phyloP scores from a whole-genome alignment of 2,888 invertebrate genomes.

The Chesias legatella region DNA sequence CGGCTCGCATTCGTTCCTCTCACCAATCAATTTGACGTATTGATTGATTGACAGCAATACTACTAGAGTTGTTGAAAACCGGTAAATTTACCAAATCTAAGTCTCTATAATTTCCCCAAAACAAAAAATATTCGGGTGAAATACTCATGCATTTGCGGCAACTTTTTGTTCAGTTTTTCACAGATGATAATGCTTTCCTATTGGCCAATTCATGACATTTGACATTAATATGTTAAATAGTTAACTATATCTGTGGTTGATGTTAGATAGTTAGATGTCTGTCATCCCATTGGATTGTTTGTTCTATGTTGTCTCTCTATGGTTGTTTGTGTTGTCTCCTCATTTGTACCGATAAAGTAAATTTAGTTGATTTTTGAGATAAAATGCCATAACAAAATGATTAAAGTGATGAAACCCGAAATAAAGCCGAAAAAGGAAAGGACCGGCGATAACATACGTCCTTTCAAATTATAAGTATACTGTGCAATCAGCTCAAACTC shows the following conservation, averaged over 20 bases:
- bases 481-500: neutral
- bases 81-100: constrained; percentile 1
- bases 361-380: neutral
- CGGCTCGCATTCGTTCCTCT: constrained; percentile 15
- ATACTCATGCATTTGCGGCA: no score
- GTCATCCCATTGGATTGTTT: no score
- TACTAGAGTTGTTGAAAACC: constrained; percentile 6
- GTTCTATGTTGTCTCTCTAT: no score
- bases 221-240: no score
- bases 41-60: constrained; percentile 1
- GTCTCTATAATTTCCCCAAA: no score
- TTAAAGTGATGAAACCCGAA: constrained; percentile 13
- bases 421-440: constrained; percentile 74
- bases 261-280: no score
- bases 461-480: constrained; percentile 93
- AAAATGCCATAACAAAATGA: constrained; percentile 8
- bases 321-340: neutral
- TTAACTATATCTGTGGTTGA: no score
- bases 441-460: constrained; percentile 87
- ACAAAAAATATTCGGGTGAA: no score
- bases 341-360: neutral
- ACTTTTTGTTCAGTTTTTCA: no score
- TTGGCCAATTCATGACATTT: no score
- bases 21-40: constrained; percentile 10
- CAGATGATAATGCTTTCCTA: no score